These are phyloP conservation scores for Alces alces DNA, from an alignment of 2,113 vertebrate genomes.

Conservation along the genomic window DNA sequence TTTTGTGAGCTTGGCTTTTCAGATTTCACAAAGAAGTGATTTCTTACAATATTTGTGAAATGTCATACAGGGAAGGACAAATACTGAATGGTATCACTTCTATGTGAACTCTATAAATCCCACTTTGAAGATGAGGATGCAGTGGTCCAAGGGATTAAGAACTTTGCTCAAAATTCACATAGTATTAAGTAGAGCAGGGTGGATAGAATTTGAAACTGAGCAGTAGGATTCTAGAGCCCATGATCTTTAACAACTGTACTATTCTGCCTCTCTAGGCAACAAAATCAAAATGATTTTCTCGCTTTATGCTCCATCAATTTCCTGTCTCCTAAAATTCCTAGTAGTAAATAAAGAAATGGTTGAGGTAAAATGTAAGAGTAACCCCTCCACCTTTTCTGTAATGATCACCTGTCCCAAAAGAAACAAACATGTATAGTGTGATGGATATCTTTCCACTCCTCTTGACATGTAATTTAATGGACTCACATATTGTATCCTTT, in stretches of 20 bases:
- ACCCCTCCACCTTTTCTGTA: neutral
- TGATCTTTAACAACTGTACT: neutral
- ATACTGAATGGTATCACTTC: neutral
- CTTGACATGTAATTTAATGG: neutral
- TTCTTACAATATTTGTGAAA: neutral
- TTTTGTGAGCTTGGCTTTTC: neutral
- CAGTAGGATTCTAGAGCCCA: neutral
- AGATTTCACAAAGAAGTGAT: neutral
- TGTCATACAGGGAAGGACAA: neutral
- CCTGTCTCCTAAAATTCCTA: neutral
- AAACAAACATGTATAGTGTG: neutral
- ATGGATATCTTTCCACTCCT: neutral
- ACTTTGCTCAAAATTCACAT: neutral
- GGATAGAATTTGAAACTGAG: neutral
- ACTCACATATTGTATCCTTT: neutral
- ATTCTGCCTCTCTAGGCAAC: neutral
- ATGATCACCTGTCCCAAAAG: neutral
- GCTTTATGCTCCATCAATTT: neutral
- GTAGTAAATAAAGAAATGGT: neutral
- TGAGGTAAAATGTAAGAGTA: neutral
- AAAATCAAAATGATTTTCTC: neutral
- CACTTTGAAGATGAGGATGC: neutral
- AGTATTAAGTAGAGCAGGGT: neutral
- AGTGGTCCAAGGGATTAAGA: neutral
- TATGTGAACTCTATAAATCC: neutral